Percentiles rank a stretch among this genome's conserved stretches.
Evolutionary conservation across 2,797 vertebrate species (phyloP).

Genomic region (Eidolon dupreanum): DNA sequence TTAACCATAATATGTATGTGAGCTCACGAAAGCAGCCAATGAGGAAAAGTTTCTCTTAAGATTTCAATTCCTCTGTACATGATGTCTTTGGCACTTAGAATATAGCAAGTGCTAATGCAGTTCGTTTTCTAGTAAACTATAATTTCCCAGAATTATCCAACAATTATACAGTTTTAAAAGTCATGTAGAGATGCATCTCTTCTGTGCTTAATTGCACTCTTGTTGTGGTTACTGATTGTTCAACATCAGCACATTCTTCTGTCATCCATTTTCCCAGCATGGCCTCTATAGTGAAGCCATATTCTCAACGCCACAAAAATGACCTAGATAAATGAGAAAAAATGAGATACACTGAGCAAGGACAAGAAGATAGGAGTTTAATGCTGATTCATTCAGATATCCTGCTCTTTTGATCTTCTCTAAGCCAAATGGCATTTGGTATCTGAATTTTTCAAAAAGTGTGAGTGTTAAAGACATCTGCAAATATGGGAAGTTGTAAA

Average conservation of each 20-base stretch:
- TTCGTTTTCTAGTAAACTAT: conserved; percentile 26
- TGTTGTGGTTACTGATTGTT: conserved; percentile 41
- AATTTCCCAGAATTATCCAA: conserved; percentile 46
- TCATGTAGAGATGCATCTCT: neutral
- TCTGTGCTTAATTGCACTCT: conserved; percentile 15
- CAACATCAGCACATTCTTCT: conserved; percentile 1
- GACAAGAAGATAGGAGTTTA: neutral
- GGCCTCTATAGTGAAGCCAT: neutral
- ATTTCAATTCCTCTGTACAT: neutral
- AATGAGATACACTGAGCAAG: neutral
- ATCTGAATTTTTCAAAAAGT: neutral
- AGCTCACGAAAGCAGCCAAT: neutral
- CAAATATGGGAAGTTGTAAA: neutral
- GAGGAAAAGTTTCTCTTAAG: neutral
- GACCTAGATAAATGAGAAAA: neutral
- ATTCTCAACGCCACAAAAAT: neutral
- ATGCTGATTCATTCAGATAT: neutral
- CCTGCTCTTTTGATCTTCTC: neutral
- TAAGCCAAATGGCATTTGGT: neutral
- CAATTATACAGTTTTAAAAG: conserved; percentile 28
- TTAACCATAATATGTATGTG: neutral
- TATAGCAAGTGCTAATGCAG: neutral
- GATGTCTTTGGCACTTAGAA: conserved; percentile 1
- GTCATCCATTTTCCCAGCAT: neutral
- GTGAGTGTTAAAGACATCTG: neutral